Conservation (phyloP, 2,113 vertebrate species). For the Ophiodon elongatus region DNA sequence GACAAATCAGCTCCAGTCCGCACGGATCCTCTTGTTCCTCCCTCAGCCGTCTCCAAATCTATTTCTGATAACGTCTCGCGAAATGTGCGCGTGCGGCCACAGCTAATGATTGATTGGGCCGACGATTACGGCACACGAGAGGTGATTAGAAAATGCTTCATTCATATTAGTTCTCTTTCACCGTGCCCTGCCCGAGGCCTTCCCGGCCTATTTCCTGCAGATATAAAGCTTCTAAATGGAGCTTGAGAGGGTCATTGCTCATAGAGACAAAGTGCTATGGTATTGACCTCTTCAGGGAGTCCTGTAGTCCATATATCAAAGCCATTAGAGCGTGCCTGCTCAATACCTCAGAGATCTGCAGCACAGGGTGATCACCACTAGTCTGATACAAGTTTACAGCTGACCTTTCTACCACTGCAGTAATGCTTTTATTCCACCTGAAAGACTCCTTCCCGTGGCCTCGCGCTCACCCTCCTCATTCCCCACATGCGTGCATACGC, state of each 20-base stretch:
- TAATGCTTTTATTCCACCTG: conserved; percentile 83
- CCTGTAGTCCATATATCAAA: conserved; percentile 84
- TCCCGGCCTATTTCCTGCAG: conserved; percentile 82
- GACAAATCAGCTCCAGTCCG: conserved; percentile 60
- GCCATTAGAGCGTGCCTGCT: conserved; percentile 81
- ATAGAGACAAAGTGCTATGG: conserved; percentile 83
- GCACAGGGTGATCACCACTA: conserved; percentile 85
- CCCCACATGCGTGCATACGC: background rate
- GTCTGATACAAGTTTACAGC: conserved; percentile 85
- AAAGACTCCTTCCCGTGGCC: conserved; percentile 69
- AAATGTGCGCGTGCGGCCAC: conserved; percentile 49
- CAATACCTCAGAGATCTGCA: conserved; percentile 86
- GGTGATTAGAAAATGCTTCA: conserved; percentile 76
- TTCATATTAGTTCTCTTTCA: conserved; percentile 74
- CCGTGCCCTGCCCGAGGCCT: conserved; percentile 68
- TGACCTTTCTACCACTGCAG: conserved; percentile 83
- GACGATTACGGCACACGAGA: conserved; percentile 67
- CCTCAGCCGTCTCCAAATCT: conserved; percentile 59
- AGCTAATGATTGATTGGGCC: conserved; percentile 68
- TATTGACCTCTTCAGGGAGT: conserved; percentile 85
- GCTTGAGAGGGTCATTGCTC: conserved; percentile 84
- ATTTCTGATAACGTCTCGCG: conserved; percentile 57
- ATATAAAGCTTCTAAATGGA: conserved; percentile 83
- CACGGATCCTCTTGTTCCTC: conserved; percentile 51
- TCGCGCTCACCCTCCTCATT: conserved; percentile 48